A percentile compares a stretch with the other conserved stretches of the same genome.
phyloP scores from a whole-genome alignment of 2,113 vertebrate genomes.

The Ranitomeya variabilis region DNA sequence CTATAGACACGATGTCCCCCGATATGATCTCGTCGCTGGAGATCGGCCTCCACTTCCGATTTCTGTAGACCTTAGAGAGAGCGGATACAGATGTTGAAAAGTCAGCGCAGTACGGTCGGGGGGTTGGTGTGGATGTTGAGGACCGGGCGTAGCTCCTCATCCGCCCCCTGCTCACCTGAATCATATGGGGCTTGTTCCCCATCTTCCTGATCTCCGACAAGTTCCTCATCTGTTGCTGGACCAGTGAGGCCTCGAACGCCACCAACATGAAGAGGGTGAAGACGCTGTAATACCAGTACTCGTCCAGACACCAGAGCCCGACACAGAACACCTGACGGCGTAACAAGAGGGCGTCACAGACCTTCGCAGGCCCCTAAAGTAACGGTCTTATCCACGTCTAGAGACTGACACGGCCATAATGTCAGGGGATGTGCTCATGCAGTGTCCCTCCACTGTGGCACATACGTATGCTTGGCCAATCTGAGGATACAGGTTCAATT shows the following conservation, averaged over 20 bases:
- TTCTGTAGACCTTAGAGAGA: constrained; percentile 86
- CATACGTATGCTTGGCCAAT: too few relatives aligned
- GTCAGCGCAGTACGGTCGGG: not conserved
- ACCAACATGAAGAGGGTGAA: constrained; percentile 97
- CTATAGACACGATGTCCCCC: constrained; percentile 91
- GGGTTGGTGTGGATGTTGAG: not conserved
- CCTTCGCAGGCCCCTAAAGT: not conserved
- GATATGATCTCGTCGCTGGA: constrained; percentile 91
- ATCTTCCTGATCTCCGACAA: constrained; percentile 93
- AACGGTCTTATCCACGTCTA: not conserved
- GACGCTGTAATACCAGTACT: constrained; percentile 98
- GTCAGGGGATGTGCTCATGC: too few relatives aligned
- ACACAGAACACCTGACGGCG: constrained; percentile 88
- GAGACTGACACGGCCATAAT: too few relatives aligned
- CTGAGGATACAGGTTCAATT: too few relatives aligned
- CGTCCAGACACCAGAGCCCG: constrained; percentile 94
- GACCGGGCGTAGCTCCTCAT: not conserved
- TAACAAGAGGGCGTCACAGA: not conserved
- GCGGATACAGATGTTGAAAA: not conserved
- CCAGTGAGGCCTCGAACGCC: constrained; percentile 93
- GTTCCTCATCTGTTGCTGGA: constrained; percentile 96
- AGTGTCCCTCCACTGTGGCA: too few relatives aligned
- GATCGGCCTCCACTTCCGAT: constrained; percentile 92
- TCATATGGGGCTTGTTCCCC: constrained; percentile 94
- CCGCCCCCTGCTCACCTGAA: constrained; percentile 77